Base-by-base conservation (phyloP, 2,797 vertebrate genomes). In the Coendou prehensilis region DNA sequence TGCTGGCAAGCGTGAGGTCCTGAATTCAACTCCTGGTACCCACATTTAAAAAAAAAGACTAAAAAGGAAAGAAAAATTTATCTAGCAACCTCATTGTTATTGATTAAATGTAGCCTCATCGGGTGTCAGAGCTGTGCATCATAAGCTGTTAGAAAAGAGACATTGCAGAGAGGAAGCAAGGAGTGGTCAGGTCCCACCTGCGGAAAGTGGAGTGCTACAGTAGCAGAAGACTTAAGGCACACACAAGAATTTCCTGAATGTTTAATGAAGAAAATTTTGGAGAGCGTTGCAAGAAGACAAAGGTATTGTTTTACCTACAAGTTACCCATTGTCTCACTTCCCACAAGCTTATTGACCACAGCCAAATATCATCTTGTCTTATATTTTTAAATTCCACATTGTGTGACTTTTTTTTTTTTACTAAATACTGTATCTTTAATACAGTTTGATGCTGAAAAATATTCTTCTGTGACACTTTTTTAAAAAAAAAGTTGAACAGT, bases 381-480 rank as follows among this genome's bases (percentile, higher is more conserved):
- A 18, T 22, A 18, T 20, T 18, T 82, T 61, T 54, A 18, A 30
- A 73, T 56, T 47, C 22, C 10, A 45, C 4, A 63, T 79, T 88
- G 52, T 69, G 22, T 45, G 56, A 33, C 20, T 73, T 73, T 0
- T 86, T 61, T 14, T 45, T 64, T 71, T 76, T 88, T 69, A 33
- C 47, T 61, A 67, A 67, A 75, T 4, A 30, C 88, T 69, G 7
- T 7, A 67, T 37, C 75, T 91, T 87, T 73, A 90, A 1, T 67
- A 57, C 78, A 45, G 47, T 79, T 79, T 86, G 9, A 37, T n/a
- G 28, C 20, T 89, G 47, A 82, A 23, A 94, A 91, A 79, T 69
- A 89, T 10, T 85, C 18, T 73, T 93, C n/a, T 17, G 4, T 45
- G 52, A 7, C 57, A 94, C 6, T 69, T 89, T 95, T 94, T 59